Percentiles rank a stretch among this genome's conserved stretches.
These are phyloP conservation scores for Ectemnius lituratus DNA, from an alignment of 2,888 invertebrate genomes.

Conservation along the genomic window DNA sequence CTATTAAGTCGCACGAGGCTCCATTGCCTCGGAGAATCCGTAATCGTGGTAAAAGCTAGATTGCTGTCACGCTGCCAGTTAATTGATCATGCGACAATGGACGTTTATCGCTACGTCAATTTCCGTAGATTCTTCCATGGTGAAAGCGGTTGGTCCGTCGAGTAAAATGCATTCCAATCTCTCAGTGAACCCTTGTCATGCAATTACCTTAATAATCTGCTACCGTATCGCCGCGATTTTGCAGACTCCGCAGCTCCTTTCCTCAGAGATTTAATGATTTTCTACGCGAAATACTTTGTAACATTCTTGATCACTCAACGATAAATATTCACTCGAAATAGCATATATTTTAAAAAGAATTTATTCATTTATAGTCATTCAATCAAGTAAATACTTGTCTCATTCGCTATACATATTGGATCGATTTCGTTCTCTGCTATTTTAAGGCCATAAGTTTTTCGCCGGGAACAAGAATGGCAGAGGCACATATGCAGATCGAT, in stretches of 20 bases:
- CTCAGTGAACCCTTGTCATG: constrained; percentile 30
- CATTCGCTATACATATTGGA: background rate
- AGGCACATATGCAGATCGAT: background rate
- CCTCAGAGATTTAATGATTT: constrained; percentile 5
- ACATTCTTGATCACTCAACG: too few relatives aligned
- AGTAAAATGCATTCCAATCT: constrained; percentile 64
- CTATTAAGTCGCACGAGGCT: background rate
- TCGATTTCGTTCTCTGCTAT: background rate
- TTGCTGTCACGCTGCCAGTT: constrained; percentile 30
- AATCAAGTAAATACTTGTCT: background rate
- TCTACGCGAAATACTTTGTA: too few relatives aligned
- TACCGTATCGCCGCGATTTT: constrained; percentile 36
- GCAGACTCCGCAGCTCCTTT: constrained; percentile 35
- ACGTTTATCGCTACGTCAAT: constrained; percentile 22
- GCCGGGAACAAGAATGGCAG: background rate
- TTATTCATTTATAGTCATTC: background rate
- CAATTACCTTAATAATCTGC: constrained; percentile 61
- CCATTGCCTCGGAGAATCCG: background rate
- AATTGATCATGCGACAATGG: constrained; percentile 51
- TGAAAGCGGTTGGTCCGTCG: constrained; percentile 65
- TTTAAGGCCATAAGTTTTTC: background rate
- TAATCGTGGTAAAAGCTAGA: constrained; percentile 27
- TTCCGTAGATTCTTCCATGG: constrained; percentile 36
- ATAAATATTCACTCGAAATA: too few relatives aligned
- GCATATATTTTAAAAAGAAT: background rate